Conservation (phyloP, 1,140 invertebrate species). For the Brachionus plicatilis region DNA sequence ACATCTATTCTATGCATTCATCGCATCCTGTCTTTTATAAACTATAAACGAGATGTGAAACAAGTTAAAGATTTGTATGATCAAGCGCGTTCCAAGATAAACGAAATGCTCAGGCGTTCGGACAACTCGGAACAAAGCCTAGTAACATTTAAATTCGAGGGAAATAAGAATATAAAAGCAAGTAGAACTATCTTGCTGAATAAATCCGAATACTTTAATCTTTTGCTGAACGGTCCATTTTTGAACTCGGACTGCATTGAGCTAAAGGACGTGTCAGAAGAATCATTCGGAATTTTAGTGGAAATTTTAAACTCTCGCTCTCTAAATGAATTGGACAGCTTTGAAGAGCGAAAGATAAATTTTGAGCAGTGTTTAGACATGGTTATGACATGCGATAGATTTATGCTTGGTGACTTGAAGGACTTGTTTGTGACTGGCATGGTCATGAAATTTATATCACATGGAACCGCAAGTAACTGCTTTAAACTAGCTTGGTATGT, state of each 20-base stretch:
- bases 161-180: neutral
- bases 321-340: neutral
- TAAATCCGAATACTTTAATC: conserved; percentile 33
- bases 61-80: neutral
- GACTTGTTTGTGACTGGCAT: neutral
- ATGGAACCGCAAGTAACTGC: neutral
- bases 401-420: conserved; percentile 18
- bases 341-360: neutral
- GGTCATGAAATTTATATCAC: neutral
- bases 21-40: neutral
- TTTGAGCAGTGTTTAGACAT: conserved; percentile 11
- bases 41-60: neutral
- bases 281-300: neutral
- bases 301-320: neutral
- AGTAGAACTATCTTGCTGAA: neutral
- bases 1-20: conserved; percentile 6
- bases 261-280: neutral
- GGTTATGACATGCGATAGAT: conserved; percentile 14
- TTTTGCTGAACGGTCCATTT: conserved; percentile 18
- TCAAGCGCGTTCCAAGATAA: neutral
- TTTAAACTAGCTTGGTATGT: conserved; percentile 25
- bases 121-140: neutral
- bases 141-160: neutral
- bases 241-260: neutral
- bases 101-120: neutral